Evolutionary conservation across 2,888 invertebrate genomes (phyloP).

Genomic region (Cantharis flavilabris): DNA sequence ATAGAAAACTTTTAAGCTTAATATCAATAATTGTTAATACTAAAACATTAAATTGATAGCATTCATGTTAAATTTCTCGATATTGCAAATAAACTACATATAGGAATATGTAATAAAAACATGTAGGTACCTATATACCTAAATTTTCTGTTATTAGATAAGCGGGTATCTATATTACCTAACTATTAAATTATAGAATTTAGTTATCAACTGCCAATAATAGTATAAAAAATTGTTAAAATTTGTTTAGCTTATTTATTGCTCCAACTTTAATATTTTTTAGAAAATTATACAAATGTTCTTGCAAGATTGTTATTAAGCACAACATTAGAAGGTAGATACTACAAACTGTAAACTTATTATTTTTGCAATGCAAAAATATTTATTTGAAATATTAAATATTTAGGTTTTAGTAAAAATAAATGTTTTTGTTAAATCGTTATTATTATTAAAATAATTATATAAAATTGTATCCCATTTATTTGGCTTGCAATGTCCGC

Average conservation of each 20-base stretch:
- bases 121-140: not conserved
- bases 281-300: not conserved
- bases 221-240: constrained; percentile 12
- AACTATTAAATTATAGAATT: constrained; percentile 2
- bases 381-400: not conserved
- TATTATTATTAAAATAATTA: not conserved
- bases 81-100: not conserved
- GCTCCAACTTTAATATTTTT: not conserved
- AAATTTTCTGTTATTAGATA: not conserved
- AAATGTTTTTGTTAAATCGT: not conserved
- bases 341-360: not conserved
- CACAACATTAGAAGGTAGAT: not conserved
- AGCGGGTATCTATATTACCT: not conserved
- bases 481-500: not conserved
- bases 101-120: not conserved
- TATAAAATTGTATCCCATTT: not conserved
- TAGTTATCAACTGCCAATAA: constrained; percentile 25
- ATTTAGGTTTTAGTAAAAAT: not conserved
- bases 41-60: constrained; percentile 16
- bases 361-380: not conserved
- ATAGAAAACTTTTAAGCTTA: constrained; percentile 21
- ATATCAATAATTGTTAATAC: constrained; percentile 27
- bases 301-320: not conserved
- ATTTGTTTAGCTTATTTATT: not conserved
- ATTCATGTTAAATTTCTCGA: constrained; percentile 24